phyloP scores from a whole-genome alignment of 2,888 invertebrate genomes.

The Adela reaumurella region DNA sequence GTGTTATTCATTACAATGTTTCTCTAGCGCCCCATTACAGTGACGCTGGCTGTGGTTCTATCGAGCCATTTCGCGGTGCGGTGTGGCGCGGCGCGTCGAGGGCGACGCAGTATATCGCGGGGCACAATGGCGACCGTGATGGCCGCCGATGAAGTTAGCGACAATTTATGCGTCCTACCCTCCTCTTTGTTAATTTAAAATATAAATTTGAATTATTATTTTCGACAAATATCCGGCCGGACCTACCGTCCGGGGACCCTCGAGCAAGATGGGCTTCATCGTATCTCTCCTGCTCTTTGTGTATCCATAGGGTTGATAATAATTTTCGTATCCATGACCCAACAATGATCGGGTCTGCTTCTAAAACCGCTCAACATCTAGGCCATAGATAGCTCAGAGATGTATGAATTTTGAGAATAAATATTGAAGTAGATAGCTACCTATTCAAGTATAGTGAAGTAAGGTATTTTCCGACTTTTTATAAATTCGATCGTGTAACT shows the following conservation, averaged over 20 bases:
- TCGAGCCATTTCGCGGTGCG: neutral
- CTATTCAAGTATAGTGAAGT: no score
- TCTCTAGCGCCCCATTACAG: neutral
- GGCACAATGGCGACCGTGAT: neutral
- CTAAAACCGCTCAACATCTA: no score
- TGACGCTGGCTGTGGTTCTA: neutral
- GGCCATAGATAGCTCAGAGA: no score
- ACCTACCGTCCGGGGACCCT: no score
- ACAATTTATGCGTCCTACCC: slow-evolving; percentile 4
- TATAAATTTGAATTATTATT: slow-evolving; percentile 9
- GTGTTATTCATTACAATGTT: neutral
- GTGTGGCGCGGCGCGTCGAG: no score
- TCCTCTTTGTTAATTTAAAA: slow-evolving; percentile 9
- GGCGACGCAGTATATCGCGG: neutral
- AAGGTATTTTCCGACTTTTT: no score
- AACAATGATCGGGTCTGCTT: no score
- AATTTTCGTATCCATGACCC: no score
- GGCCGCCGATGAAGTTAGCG: neutral
- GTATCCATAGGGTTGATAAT: no score
- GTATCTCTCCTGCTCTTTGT: slow-evolving; percentile 2
- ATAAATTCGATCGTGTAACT: no score
- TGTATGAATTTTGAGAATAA: no score
- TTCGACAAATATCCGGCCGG: slow-evolving; percentile 2
- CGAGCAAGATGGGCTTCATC: neutral
- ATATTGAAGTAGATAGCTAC: no score